A percentile compares a stretch with the other conserved stretches of the same genome.
These are phyloP conservation scores for Vulpes lagopus DNA, from an alignment of 2,113 vertebrate genomes.

Conservation along the genomic window DNA sequence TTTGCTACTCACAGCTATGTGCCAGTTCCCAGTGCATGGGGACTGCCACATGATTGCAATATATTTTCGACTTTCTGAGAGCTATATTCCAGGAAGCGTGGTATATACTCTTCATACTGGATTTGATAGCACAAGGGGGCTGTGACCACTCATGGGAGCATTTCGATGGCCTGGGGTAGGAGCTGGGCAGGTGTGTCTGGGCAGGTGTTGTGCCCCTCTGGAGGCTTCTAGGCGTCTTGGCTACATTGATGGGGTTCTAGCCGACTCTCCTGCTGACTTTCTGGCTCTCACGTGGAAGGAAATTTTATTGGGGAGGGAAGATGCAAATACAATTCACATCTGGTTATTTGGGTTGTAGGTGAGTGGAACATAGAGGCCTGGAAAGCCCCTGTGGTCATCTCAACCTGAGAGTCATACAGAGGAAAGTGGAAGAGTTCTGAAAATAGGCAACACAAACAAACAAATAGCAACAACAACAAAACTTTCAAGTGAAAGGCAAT, in stretches of 20 bases:
- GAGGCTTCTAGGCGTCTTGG: background rate
- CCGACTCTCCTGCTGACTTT: background rate
- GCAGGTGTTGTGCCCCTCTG: background rate
- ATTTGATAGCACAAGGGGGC: background rate
- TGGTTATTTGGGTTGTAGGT: background rate
- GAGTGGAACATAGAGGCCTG: background rate
- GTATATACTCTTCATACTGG: rapidly evolving
- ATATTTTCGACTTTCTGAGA: background rate
- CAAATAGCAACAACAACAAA: background rate
- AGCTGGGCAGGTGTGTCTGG: background rate
- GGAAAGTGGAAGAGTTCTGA: background rate
- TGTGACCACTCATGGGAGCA: background rate
- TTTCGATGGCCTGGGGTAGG: background rate
- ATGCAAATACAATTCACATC: too few species aligned
- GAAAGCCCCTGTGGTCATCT: background rate
- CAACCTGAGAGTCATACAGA: background rate
- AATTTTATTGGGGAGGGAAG: background rate
- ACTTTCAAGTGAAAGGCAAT: background rate
- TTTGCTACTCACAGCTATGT: too few species aligned
- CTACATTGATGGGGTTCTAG: background rate
- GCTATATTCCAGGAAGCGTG: too few species aligned
- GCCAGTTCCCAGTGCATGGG: too few species aligned
- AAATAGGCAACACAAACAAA: background rate
- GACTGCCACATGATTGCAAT: background rate
- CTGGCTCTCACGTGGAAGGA: background rate